A percentile compares a stretch with the other conserved stretches of the same genome.
Conservation (phyloP, 2,797 vertebrate species). For the Taenioides sp. region DNA sequence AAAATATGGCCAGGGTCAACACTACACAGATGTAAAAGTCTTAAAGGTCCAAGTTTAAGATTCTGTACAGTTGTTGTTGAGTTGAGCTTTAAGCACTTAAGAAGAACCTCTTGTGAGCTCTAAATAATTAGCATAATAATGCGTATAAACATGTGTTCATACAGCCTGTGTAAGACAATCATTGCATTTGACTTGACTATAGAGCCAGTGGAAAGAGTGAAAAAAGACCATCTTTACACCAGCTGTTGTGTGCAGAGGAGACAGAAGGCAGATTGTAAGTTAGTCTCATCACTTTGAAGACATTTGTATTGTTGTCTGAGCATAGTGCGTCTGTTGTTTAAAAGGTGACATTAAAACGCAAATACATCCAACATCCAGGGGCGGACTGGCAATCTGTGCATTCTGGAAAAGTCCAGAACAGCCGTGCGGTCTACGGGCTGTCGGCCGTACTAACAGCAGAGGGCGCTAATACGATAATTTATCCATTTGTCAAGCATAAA, state of each 20-base stretch:
- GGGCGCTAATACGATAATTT: too few relatives aligned
- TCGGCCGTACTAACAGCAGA: too few relatives aligned
- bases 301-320: not conserved
- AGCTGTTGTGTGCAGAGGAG: not conserved
- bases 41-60: too few relatives aligned
- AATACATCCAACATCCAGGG: too few relatives aligned
- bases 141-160: not conserved
- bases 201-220: not conserved
- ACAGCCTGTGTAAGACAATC: not conserved
- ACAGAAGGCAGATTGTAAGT: not conserved
- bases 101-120: not conserved
- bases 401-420: too few relatives aligned
- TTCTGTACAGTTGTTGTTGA: too few relatives aligned
- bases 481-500: too few relatives aligned
- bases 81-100: too few relatives aligned
- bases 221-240: not conserved
- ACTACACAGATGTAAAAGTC: too few relatives aligned
- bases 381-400: too few relatives aligned
- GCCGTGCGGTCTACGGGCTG: too few relatives aligned
- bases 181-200: not conserved
- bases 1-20: too few relatives aligned
- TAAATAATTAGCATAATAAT: not conserved
- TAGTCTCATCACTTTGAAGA: conserved; percentile 1
- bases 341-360: not conserved
- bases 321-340: not conserved